Conservation (phyloP, 2,113 vertebrate species). For the Bujurquina vittata region DNA sequence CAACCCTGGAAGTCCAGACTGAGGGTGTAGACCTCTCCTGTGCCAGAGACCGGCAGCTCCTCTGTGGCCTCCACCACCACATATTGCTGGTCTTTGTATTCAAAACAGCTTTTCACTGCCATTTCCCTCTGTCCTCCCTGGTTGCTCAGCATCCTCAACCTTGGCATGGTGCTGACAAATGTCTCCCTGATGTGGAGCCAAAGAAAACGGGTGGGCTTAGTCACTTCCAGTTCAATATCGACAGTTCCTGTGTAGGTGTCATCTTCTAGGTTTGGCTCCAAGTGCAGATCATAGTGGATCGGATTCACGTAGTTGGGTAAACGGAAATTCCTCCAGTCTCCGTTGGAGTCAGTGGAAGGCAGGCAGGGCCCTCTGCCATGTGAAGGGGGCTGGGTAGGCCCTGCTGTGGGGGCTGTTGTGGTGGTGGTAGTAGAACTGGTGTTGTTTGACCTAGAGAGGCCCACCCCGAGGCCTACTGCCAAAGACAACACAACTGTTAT, state of each 20-base stretch:
- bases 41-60: conserved; percentile 47
- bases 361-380: conserved; percentile 75
- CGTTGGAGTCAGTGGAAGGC: conserved; percentile 74
- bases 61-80: conserved; percentile 85
- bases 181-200: conserved; percentile 95
- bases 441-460: conserved; percentile 77
- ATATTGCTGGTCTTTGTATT: conserved; percentile 86
- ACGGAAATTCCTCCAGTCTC: conserved; percentile 87
- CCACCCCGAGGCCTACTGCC: conserved; percentile 89
- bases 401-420: conserved; percentile 17
- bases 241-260: conserved; percentile 88
- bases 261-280: conserved; percentile 83
- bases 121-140: conserved; percentile 45
- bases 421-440: conserved; percentile 38
- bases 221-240: conserved; percentile 79
- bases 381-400: conserved; percentile 19
- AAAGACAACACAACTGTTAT: conserved; percentile 77
- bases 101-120: conserved; percentile 84
- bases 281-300: conserved; percentile 87
- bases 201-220: conserved; percentile 74
- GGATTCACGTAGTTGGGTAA: conserved; percentile 85
- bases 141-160: conserved; percentile 54
- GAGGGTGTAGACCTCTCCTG: conserved; percentile 78
- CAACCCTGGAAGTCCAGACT: conserved; percentile 89
- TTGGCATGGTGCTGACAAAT: conserved; percentile 81